Conservation (phyloP, 2,797 vertebrate species). For the Propithecus perrieri region DNA sequence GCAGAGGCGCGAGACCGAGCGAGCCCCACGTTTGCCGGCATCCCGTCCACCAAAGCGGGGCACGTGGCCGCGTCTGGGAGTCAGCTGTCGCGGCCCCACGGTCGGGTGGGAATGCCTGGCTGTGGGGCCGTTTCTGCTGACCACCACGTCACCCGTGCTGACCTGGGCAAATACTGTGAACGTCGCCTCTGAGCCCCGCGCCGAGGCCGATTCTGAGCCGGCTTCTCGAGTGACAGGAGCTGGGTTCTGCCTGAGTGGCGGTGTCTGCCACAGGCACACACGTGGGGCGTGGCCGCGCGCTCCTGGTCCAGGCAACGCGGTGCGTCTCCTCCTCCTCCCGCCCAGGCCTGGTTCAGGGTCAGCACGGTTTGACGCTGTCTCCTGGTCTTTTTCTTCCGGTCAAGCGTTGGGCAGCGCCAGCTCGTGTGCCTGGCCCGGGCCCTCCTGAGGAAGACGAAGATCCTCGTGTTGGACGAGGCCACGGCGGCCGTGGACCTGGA, state of each 20-base stretch:
- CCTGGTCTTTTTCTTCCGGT: neutral
- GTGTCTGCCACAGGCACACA: rapidly evolving
- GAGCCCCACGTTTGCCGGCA: neutral
- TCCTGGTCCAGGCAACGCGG: rapidly evolving
- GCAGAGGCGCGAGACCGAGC: neutral
- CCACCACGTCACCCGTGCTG: rapidly evolving
- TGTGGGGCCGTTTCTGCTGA: neutral
- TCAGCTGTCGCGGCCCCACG: rapidly evolving
- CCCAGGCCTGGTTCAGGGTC: neutral
- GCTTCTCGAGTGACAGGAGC: neutral
- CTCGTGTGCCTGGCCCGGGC: slow-evolving; percentile 96
- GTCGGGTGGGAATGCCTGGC: neutral
- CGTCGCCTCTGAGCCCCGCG: neutral
- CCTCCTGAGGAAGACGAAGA: slow-evolving; percentile 95
- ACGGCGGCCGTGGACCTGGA: slow-evolving; percentile 97
- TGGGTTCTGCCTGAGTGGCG: rapidly evolving
- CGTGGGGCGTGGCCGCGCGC: rapidly evolving
- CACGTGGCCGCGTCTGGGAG: rapidly evolving
- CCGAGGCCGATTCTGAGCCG: neutral
- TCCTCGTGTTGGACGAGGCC: slow-evolving; percentile 96
- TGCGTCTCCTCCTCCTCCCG: neutral
- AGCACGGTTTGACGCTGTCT: neutral
- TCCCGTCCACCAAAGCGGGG: neutral
- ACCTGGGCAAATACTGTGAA: neutral
- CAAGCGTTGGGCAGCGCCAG: slow-evolving; percentile 95